Conservation (phyloP, 2,113 vertebrate species). For the Boulengeromyrus knoepffleri region DNA sequence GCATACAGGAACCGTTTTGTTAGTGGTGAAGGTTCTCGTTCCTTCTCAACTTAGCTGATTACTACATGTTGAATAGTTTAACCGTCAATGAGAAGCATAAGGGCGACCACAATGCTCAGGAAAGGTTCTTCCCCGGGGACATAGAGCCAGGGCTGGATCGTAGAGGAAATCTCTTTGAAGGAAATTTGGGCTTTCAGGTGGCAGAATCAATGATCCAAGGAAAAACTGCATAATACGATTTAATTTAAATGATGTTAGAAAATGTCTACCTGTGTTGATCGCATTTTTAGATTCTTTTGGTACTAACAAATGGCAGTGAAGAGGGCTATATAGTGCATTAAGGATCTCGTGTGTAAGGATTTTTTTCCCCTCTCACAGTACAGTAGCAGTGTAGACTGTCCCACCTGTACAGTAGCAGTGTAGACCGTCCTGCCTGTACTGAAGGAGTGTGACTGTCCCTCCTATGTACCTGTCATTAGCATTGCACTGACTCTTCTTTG, state of each 20-base stretch:
- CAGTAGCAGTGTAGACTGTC: background rate
- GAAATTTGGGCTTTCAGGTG: background rate
- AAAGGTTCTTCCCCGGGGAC: background rate
- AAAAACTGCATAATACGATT: background rate
- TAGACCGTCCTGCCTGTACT: background rate
- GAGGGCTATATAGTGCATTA: background rate
- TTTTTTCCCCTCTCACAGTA: background rate
- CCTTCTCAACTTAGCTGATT: background rate
- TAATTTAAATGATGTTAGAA: background rate
- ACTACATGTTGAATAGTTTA: background rate
- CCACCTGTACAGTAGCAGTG: background rate
- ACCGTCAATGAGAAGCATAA: background rate
- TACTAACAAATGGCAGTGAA: background rate
- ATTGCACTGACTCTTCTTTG: background rate
- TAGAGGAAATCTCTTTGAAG: background rate
- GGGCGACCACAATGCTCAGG: background rate
- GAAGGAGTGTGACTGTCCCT: background rate
- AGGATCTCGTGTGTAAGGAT: background rate
- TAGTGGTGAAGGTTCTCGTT: background rate
- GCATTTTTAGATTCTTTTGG: background rate
- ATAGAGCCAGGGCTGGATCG: background rate
- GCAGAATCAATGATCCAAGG: background rate
- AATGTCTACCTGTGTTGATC: background rate
- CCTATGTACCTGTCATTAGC: background rate
- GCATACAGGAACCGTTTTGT: background rate